Evolutionary conservation across 2,888 invertebrate genomes (phyloP).

Genomic region (Drosophila nr. fundita): DNA sequence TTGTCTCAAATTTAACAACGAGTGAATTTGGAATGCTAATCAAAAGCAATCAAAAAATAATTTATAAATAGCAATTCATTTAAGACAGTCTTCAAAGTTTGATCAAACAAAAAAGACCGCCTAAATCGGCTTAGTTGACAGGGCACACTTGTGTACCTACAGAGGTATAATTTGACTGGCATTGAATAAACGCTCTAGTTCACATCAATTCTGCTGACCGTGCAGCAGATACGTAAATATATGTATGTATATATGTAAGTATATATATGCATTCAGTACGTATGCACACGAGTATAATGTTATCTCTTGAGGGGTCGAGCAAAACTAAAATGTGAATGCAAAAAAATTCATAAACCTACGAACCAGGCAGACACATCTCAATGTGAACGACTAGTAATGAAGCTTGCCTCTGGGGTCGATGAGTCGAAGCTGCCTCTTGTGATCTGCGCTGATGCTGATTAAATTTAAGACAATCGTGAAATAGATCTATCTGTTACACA

Average conservation of each 20-base stretch:
- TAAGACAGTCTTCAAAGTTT: conserved; percentile 8
- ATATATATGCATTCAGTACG: not conserved
- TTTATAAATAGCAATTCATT: conserved; percentile 22
- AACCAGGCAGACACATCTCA: conserved; percentile 2
- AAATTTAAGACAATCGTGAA: conserved; percentile 54
- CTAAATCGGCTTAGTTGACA: conserved; percentile 25
- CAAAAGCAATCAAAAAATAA: conserved; percentile 7
- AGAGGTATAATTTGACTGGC: conserved; percentile 36
- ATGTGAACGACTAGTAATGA: conserved; percentile 14
- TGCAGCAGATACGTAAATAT: not conserved
- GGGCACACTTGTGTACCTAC: conserved; percentile 6
- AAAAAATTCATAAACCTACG: conserved; percentile 29
- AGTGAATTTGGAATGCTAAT: not conserved
- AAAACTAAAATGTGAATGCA: conserved; percentile 28
- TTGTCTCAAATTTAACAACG: not conserved
- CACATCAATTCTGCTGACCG: conserved; percentile 22
- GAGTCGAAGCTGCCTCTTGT: conserved; percentile 38
- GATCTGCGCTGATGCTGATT: conserved; percentile 60
- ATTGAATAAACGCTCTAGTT: conserved; percentile 35
- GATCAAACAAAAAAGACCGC: conserved; percentile 55
- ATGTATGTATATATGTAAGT: not conserved
- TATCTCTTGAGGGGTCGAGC: conserved; percentile 30
- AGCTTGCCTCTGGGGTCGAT: conserved; percentile 32
- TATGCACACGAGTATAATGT: conserved; percentile 20
- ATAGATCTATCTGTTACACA: conserved; percentile 34